Evolutionary conservation across 92 coral and sea anemone genomes (phyloP).

Genomic region (Heteractis magnifica): DNA sequence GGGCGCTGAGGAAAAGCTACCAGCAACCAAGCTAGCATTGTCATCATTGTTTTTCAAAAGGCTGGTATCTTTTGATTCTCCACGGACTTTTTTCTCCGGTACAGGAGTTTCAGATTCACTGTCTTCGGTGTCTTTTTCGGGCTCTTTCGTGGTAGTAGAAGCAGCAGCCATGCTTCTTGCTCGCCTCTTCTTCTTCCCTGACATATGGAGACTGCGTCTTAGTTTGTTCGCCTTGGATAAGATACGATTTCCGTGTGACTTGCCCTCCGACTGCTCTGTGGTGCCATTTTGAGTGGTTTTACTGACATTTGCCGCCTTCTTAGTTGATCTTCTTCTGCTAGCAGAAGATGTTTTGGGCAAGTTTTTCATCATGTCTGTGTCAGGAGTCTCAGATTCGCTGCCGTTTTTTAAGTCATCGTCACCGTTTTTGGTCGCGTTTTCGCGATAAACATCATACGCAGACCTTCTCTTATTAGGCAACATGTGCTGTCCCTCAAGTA

Average conservation of each 20-base stretch:
- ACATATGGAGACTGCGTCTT: constrained; percentile 72
- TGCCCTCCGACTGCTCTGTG: constrained; percentile 16
- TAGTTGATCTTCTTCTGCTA: constrained; percentile 4
- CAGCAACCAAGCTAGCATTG: constrained; percentile 11
- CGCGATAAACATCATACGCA: constrained; percentile 70
- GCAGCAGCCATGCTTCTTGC: constrained; percentile 43
- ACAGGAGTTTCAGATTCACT: constrained; percentile 30
- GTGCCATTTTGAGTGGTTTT: neutral
- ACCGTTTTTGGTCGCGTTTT: constrained; percentile 1
- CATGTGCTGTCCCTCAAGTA: constrained; percentile 12
- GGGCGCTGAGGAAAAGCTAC: neutral
- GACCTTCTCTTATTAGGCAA: constrained; percentile 56
- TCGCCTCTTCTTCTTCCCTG: constrained; percentile 67
- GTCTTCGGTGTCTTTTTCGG: constrained; percentile 27
- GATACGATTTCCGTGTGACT: constrained; percentile 18
- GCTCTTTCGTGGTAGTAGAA: constrained; percentile 19
- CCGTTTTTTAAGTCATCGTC: constrained; percentile 21
- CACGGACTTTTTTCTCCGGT: constrained; percentile 36
- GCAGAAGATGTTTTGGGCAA: constrained; percentile 23
- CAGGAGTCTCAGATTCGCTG: constrained; percentile 15
- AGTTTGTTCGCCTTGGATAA: constrained; percentile 72
- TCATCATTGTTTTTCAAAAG: constrained; percentile 4
- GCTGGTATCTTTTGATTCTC: constrained; percentile 22
- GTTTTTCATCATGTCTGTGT: constrained; percentile 17
- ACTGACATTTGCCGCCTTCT: neutral